Base-by-base conservation (phyloP, 2,113 vertebrate genomes). In the Chamaea fasciata region DNA sequence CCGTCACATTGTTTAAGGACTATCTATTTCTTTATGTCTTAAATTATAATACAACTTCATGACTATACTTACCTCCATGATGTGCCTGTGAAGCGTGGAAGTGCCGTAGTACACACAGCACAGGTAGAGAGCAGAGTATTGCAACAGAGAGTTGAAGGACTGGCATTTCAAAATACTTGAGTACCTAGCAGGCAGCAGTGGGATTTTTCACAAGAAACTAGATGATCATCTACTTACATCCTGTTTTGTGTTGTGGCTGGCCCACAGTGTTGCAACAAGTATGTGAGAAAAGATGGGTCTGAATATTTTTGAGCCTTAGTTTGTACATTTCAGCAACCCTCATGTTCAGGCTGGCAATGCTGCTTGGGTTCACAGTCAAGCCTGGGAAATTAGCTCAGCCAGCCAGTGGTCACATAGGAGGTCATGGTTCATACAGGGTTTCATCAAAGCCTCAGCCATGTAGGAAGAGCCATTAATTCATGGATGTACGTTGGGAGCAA, bases 161-260 rank as follows among this genome's bases (percentile, higher is more conserved):
- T 2, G 8, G 7, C 13, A 26, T 59, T 83, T 70, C 30, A 27
- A 79, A n/a, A 31, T 59, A n/a, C 50, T 81, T 8, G 5, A 33
- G 57, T 47, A 20, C 30, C 11, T 76, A 30, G 17, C 0, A 2
- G 64, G 56, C 28, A 76, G 57, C 2, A 1, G 42, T 52, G 42
- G 70, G 67, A 67, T 86, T 85, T 80, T 83, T 55, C 75, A 42
- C 15, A 63, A 31, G 71, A 62, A 39, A 23, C 10, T 49, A 14
- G 33, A 39, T 39, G 16, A 57, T 17, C 46, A 31, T 20, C 18
- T 82, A 28, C 26, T 30, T 59, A 20, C 16, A 28, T 6, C 13
- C 7, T 37, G 1, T 64, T 47, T 18, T 0, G 3, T 4, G 1
- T n/a, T 62, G 56, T 50, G 21, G 26, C 21, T 59, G 70, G 28